Conservation (phyloP, 2,888 invertebrate genomes). For the Catocala fraxini region DNA sequence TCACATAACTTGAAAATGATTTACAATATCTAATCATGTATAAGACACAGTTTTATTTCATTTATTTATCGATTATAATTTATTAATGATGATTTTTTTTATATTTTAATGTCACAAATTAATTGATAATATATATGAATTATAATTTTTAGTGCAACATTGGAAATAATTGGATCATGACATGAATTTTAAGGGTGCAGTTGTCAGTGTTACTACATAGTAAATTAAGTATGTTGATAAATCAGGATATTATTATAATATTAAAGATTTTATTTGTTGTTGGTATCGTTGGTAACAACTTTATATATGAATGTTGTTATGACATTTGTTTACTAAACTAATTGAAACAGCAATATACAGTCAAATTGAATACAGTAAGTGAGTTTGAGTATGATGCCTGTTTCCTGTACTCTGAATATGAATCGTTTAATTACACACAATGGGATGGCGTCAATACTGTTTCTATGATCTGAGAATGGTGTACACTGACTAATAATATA, state of each 20-base stretch:
- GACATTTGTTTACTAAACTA: constrained; percentile 38
- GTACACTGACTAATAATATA: too few species aligned
- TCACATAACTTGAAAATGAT: constrained; percentile 46
- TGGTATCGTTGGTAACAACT: constrained; percentile 58
- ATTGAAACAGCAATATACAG: constrained; percentile 38
- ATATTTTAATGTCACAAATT: constrained; percentile 67
- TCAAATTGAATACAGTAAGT: constrained; percentile 32
- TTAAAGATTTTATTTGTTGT: constrained; percentile 73
- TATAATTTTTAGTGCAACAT: constrained; percentile 53
- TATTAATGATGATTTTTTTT: constrained; percentile 65
- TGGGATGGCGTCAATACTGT: too few species aligned
- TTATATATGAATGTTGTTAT: constrained; percentile 53
- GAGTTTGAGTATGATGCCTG: neutral
- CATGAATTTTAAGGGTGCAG: constrained; percentile 64
- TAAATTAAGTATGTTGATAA: constrained; percentile 56
- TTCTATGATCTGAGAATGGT: too few species aligned
- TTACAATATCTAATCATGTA: constrained; percentile 48
- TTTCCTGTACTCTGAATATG: too few species aligned
- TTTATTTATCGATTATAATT: constrained; percentile 56
- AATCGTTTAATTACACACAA: too few species aligned
- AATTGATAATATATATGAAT: constrained; percentile 50
- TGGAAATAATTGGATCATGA: constrained; percentile 66
- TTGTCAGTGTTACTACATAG: constrained; percentile 56
- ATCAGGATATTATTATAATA: constrained; percentile 59
- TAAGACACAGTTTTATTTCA: constrained; percentile 54